Evolutionary conservation across 2,888 invertebrate genomes (phyloP).

Genomic region (Blera fallax): DNA sequence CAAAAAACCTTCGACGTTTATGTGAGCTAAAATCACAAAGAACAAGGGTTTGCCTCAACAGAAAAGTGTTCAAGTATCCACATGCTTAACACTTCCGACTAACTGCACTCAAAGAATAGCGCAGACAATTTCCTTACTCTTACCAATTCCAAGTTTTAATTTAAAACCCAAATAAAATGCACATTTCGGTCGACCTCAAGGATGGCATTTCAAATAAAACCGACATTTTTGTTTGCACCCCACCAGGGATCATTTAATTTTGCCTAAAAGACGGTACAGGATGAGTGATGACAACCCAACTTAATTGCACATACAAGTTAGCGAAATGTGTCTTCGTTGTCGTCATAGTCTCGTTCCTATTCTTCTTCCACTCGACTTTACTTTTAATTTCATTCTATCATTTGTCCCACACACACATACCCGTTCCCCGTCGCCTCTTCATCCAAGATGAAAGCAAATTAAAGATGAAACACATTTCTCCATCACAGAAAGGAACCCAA

Average conservation of each 20-base stretch:
- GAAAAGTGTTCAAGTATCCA: neutral
- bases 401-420: neutral
- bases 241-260: neutral
- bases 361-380: conserved; percentile 30
- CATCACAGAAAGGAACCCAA: neutral
- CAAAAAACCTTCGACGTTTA: too few species aligned
- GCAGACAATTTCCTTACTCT: neutral
- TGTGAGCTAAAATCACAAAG: too few species aligned
- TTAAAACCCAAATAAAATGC: conserved; percentile 25
- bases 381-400: conserved; percentile 45
- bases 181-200: conserved; percentile 37
- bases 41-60: too few species aligned
- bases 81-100: neutral
- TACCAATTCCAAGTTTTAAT: neutral
- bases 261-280: neutral
- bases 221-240: conserved; percentile 1
- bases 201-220: conserved; percentile 29
- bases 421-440: neutral
- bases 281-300: conserved; percentile 47
- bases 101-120: neutral
- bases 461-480: conserved; percentile 34
- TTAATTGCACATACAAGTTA: conserved; percentile 43
- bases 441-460: conserved; percentile 44
- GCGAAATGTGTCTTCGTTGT: conserved; percentile 23
- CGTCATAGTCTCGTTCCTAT: neutral